Evolutionary conservation across 2,888 invertebrate genomes (phyloP).

Genomic region (Diarsia brunnea): DNA sequence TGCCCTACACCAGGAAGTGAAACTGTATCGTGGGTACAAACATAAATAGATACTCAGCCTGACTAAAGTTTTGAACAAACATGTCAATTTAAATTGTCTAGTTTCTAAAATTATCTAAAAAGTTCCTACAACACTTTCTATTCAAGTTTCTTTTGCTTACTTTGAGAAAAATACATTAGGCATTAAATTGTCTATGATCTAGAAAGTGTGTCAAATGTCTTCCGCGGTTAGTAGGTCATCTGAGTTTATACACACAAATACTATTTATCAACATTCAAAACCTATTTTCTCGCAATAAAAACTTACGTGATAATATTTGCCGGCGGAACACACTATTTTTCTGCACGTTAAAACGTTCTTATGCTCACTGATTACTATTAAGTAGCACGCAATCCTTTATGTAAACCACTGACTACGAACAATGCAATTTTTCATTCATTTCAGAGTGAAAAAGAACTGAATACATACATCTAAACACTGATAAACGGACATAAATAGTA

Average conservation of each 20-base stretch:
- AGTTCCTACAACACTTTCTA: slow-evolving; percentile 24
- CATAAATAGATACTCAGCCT: background rate
- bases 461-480: slow-evolving; percentile 63
- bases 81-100: background rate
- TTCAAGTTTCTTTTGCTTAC: slow-evolving; percentile 27
- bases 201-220: slow-evolving; percentile 66
- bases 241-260: slow-evolving; percentile 27
- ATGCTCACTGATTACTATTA: slow-evolving; percentile 39
- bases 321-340: slow-evolving; percentile 57
- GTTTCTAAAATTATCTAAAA: slow-evolving; percentile 3
- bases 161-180: slow-evolving; percentile 37
- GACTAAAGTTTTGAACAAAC: background rate
- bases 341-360: slow-evolving; percentile 42
- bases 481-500: slow-evolving; percentile 68
- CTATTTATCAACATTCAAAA: slow-evolving; percentile 57
- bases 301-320: slow-evolving; percentile 61
- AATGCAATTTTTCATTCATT: slow-evolving; percentile 55
- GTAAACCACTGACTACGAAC: slow-evolving; percentile 44
- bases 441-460: slow-evolving; percentile 58
- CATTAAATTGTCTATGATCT: slow-evolving; percentile 56
- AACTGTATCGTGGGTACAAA: too few relatives aligned
- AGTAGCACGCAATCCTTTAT: slow-evolving; percentile 59
- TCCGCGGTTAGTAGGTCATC: slow-evolving; percentile 62
- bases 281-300: slow-evolving; percentile 31
- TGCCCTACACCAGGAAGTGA: too few relatives aligned